Conservation (phyloP, 2,888 invertebrate genomes). For the Caenorhabditis auriculariae region DNA sequence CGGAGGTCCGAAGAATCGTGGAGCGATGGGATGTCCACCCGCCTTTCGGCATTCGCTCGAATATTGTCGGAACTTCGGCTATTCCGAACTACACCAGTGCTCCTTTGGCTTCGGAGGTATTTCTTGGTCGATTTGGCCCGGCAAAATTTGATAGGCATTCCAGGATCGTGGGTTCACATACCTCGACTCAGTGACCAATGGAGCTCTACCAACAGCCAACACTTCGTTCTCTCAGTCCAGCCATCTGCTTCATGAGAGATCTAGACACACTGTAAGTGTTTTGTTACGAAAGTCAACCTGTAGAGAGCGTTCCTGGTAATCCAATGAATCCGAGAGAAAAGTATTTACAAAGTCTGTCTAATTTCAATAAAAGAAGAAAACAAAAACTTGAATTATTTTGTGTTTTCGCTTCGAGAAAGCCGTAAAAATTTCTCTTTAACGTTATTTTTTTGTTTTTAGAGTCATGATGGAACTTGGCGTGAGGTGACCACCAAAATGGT, state of each 20-base stretch:
- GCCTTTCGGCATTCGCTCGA: constrained; percentile 29
- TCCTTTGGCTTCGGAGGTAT: constrained; percentile 28
- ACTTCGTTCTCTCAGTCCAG: constrained; percentile 28
- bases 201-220: constrained; percentile 6
- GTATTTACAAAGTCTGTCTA: too few relatives aligned
- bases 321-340: too few relatives aligned
- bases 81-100: constrained; percentile 23
- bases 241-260: too few relatives aligned
- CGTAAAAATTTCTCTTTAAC: background rate
- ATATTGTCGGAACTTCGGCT: constrained; percentile 17
- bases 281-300: too few relatives aligned
- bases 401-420: background rate
- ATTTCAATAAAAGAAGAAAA: too few relatives aligned
- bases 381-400: too few relatives aligned
- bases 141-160: too few relatives aligned
- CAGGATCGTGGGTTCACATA: constrained; percentile 40
- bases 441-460: constrained; percentile 13
- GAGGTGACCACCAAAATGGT: constrained; percentile 52
- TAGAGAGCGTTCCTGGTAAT: too few relatives aligned
- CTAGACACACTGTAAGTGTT: too few relatives aligned
- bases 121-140: too few relatives aligned
- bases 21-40: constrained; percentile 73
- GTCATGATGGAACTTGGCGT: constrained; percentile 55
- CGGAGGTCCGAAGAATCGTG: constrained; percentile 74
- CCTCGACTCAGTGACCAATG: constrained; percentile 20